A percentile compares a stretch with the other conserved stretches of the same genome.
These are phyloP conservation scores for Prosapia bicincta DNA, from an alignment of 2,888 invertebrate genomes.

Conservation along the genomic window DNA sequence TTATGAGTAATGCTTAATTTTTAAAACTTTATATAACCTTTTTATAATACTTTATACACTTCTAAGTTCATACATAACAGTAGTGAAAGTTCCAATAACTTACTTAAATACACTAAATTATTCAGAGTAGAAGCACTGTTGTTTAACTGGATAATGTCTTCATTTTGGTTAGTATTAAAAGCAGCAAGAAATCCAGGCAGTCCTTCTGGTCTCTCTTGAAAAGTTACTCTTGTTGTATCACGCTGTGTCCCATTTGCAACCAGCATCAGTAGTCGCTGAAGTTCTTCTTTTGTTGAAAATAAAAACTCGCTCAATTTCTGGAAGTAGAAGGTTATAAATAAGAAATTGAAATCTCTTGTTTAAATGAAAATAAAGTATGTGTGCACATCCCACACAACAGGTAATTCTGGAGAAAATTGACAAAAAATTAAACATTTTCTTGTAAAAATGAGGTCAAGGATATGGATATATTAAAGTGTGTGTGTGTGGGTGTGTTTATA, in stretches of 20 bases:
- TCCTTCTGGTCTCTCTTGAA: conserved; percentile 28
- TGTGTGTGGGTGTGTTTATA: no score
- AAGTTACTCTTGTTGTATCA: conserved; percentile 29
- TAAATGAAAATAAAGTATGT: no score
- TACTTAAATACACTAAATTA: conserved; percentile 28
- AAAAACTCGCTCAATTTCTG: conserved; percentile 37
- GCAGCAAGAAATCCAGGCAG: conserved; percentile 26
- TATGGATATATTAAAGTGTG: no score
- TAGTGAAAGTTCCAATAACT: conserved; percentile 9
- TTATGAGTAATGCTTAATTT: no score
- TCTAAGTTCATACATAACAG: no score
- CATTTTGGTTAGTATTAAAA: conserved; percentile 5
- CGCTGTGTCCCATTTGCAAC: conserved; percentile 17
- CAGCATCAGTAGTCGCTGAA: conserved; percentile 34
- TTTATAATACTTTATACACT: no score
- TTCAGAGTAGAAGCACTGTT: not conserved
- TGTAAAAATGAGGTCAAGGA: no score
- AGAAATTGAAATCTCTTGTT: no score
- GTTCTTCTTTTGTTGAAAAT: conserved; percentile 36
- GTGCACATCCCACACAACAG: no score
- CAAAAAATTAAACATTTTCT: no score
- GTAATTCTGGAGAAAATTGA: no score
- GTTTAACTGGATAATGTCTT: conserved; percentile 11
- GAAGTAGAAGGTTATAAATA: conserved; percentile 30
- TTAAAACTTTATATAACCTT: no score